phyloP scores from a whole-genome alignment of 2,888 invertebrate genomes.

The Celastrina argiolus region DNA sequence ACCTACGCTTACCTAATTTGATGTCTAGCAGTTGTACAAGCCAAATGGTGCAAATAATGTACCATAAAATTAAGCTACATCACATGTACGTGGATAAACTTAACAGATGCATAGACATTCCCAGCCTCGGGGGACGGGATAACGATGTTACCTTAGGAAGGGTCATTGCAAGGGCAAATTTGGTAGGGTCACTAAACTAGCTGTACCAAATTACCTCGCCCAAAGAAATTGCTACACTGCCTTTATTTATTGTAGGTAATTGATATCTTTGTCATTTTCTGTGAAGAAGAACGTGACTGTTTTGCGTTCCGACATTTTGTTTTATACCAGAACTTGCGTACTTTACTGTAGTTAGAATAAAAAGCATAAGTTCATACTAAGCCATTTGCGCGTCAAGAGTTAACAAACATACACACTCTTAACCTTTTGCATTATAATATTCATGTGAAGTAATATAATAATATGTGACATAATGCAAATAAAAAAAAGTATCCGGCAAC shows the following conservation, averaged over 20 bases:
- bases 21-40: background rate
- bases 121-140: slow-evolving; percentile 66
- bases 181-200: slow-evolving; percentile 64
- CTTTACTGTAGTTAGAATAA: too few relatives aligned
- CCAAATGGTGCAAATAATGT: slow-evolving; percentile 8
- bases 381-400: too few relatives aligned
- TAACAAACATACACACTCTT: too few relatives aligned
- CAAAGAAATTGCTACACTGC: slow-evolving; percentile 54
- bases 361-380: too few relatives aligned
- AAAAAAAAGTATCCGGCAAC: too few relatives aligned
- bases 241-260: slow-evolving; percentile 56
- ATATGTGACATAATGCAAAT: too few relatives aligned
- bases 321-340: background rate
- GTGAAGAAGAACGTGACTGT: background rate
- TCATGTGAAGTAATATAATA: too few relatives aligned
- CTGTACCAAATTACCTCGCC: slow-evolving; percentile 57
- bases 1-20: background rate
- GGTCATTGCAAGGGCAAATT: slow-evolving; percentile 62
- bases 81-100: slow-evolving; percentile 40
- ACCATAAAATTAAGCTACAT: slow-evolving; percentile 11
- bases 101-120: slow-evolving; percentile 68
- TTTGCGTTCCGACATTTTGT: background rate
- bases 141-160: slow-evolving; percentile 69
- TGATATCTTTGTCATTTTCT: slow-evolving; percentile 28
- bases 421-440: too few relatives aligned